Evolutionary conservation across 1,140 invertebrate species (phyloP).

Genomic region (Heterodera schachtii): DNA sequence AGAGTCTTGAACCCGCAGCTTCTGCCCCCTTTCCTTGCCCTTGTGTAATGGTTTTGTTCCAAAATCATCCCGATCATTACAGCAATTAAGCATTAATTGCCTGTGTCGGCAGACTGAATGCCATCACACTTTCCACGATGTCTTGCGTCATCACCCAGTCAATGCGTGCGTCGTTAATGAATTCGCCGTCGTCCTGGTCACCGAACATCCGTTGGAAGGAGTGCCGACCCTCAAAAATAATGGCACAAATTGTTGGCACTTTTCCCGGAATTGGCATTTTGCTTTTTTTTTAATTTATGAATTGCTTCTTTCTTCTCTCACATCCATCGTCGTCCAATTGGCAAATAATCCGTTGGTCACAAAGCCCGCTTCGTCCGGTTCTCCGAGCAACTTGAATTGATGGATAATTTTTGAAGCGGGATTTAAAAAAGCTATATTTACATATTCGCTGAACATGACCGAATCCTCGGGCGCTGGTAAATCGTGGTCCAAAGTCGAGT

Average conservation of each 20-base stretch:
- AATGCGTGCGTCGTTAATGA: constrained; percentile 57
- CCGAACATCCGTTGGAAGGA: constrained; percentile 51
- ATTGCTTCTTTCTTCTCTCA: neutral
- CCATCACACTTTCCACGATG: constrained; percentile 45
- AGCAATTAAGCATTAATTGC: too few species aligned
- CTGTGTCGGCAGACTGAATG: constrained; percentile 42
- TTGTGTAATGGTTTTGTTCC: too few species aligned
- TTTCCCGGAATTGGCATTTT: too few species aligned
- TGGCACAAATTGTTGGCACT: too few species aligned
- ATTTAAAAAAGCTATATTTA: neutral
- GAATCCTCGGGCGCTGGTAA: constrained; percentile 65
- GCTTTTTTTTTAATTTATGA: neutral
- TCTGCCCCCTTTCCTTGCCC: too few species aligned
- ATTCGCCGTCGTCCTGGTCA: constrained; percentile 53
- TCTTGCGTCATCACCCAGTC: constrained; percentile 52
- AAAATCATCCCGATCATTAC: too few species aligned
- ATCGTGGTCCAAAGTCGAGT: constrained; percentile 65
- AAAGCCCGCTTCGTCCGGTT: constrained; percentile 48
- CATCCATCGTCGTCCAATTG: constrained; percentile 58
- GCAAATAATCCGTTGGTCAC: constrained; percentile 55
- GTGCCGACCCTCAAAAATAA: constrained; percentile 42
- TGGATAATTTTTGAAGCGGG: neutral
- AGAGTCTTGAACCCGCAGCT: too few species aligned
- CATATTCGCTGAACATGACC: constrained; percentile 61
- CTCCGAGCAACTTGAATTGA: constrained; percentile 57